These are phyloP conservation scores for Lasiommata megera DNA, from an alignment of 2,888 invertebrate genomes.

Conservation along the genomic window DNA sequence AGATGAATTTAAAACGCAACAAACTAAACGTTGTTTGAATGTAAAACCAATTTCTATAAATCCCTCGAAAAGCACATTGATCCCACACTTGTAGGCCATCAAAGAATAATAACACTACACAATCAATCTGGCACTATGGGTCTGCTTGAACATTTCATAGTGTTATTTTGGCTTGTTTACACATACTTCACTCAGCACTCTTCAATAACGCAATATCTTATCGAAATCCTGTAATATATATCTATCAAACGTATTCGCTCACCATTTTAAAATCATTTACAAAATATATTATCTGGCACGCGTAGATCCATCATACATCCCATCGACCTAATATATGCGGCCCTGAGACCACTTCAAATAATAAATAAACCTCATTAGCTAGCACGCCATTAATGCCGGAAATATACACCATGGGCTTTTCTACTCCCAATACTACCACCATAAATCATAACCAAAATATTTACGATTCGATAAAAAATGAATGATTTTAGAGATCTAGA, in stretches of 20 bases:
- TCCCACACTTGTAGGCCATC: too few species aligned
- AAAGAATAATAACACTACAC: background rate
- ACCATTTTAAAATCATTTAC: slow-evolving; percentile 13
- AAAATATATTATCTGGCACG: slow-evolving; percentile 11
- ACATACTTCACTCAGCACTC: slow-evolving; percentile 3
- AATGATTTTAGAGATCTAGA: too few species aligned
- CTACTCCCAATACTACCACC: slow-evolving; percentile 5
- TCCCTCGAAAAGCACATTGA: too few species aligned
- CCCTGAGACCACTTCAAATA: slow-evolving; percentile 55
- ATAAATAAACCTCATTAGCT: slow-evolving; percentile 39
- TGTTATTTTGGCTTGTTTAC: background rate
- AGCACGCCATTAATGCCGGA: slow-evolving; percentile 34
- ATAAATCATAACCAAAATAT: background rate
- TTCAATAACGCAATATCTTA: slow-evolving; percentile 3
- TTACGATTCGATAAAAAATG: too few species aligned
- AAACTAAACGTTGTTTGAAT: too few species aligned
- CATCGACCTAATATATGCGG: slow-evolving; percentile 40
- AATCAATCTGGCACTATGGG: background rate
- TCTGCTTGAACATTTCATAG: background rate
- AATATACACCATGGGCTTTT: slow-evolving; percentile 36
- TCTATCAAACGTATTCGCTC: background rate
- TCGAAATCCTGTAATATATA: slow-evolving; percentile 2
- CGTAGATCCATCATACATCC: slow-evolving; percentile 50
- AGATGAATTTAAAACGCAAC: too few species aligned
- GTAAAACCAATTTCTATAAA: too few species aligned